Evolutionary conservation across 2,888 invertebrate species (phyloP), one percentile per base, ranked within the genome.

Genomic region (Oscheius onirici): DNA sequence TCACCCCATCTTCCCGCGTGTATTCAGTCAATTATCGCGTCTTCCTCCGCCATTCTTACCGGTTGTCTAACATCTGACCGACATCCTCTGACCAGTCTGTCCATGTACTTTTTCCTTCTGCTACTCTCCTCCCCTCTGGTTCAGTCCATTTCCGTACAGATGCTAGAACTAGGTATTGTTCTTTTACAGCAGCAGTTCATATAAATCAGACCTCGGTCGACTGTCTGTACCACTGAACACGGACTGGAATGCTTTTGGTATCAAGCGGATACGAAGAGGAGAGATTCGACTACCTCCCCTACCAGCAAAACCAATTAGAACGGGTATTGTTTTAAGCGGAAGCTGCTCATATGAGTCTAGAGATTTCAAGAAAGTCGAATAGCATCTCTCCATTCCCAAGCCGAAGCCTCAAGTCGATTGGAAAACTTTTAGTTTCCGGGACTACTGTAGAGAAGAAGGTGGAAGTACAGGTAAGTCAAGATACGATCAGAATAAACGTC

Each of bases 21-120:
- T 52, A 52, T 52, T 52, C 52, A 52, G 40, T 20, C 63, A 63
- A 63, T 63, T 63, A 63, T 49, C 63, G 13, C 63, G 49, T 63
- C 63, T 63, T 63, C 63, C 63, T 46, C 34, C 49, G 49, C 46
- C 41, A 43, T 54, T 51, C 54, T 68, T 68, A 68, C 67, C 67
- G 67, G 67, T 68, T 68, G 67, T 68, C 67, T 54, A 44, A 63
- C 67, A 68, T 55, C 44, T 68, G 54, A 54, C 67, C 54, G 67
- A 68, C 67, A 67, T 67, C 67, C 22, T 57, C 28, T 44, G n/a
- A n/a, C 55, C 46, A 6, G 15, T 20, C 41, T 26, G 44, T 17
- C 28, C 26, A 22, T 44, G 15, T 65, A 3, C 11, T 34, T 34
- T 20, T 43, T 68, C 57, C 11, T 54, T 28, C 24, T 49, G 22